Evolutionary conservation across 1,140 invertebrate species (phyloP).

Genomic region (Campoletis sonorensis): DNA sequence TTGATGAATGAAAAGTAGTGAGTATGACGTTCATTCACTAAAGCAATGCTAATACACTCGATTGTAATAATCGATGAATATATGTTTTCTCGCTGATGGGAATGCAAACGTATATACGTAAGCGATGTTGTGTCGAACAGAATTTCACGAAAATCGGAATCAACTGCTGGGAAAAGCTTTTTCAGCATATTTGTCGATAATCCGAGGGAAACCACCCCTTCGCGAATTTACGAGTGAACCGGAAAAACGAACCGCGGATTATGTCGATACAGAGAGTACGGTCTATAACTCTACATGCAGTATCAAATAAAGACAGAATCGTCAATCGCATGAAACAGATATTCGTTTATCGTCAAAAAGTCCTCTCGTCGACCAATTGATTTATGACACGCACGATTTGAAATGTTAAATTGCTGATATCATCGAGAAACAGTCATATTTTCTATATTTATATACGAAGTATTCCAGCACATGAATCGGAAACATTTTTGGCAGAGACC

Average conservation of each 20-base stretch:
- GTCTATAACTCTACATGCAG: not conserved
- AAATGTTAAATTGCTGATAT: constrained; percentile 5
- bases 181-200: constrained; percentile 27
- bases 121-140: not conserved
- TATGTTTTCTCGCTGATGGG: not conserved
- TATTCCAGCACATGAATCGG: not conserved
- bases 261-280: not conserved
- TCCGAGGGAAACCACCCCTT: not conserved
- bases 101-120: not conserved
- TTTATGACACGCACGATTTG: not conserved
- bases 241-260: not conserved
- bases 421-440: not conserved
- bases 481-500: not conserved
- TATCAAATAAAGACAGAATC: constrained; percentile 18
- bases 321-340: not conserved
- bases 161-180: not conserved
- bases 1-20: no score
- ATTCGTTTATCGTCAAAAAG: constrained; percentile 7
- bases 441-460: not conserved
- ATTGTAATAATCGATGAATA: no score
- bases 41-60: no score
- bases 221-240: not conserved
- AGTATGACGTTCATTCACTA: no score
- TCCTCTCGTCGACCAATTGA: not conserved
- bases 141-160: constrained; percentile 1